Evolutionary conservation across 2,797 vertebrate genomes (phyloP), one percentile per base, ranked within the genome.

Genomic region (Hoplostethus mediterraneus): DNA sequence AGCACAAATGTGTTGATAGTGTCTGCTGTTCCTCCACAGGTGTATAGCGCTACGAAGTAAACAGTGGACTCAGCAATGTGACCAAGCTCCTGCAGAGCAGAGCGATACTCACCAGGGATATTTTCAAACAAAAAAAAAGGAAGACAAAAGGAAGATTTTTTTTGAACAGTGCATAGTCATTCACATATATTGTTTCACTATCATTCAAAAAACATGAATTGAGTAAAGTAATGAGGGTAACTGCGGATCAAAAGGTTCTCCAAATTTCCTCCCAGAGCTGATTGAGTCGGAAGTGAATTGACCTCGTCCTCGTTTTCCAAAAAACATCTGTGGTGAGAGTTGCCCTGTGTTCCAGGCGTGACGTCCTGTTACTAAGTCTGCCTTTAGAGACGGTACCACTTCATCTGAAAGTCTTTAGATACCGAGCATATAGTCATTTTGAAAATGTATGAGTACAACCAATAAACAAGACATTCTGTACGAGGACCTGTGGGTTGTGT

Each of bases 1-100:
- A 94, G 92, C 93, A 94, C 94, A 95, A 93, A 86, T 71, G 84
- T 92, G 92, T 94, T 87, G 90, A 90, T 92, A 78, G 90, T 93
- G 89, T 94, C 86, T 91, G 86, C 87, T 94, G 93, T 93, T 93
- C 73, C 88, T 91, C 88, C 90, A 94, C 91, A 81, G 82, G 74
- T 94, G 91, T 94, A 78, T 91, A 86, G 84, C 79, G 81, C 90
- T 89, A 89, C 87, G 75, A 89, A 74, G 85, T 84, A 79, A 88
- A 76, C 83, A 67, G 51, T 75, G 42, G 73, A 76, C 49, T 87
- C 68, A 83, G 75, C 84, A 78, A 79, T 63, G 62, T 65, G 72
- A 85, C 76, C 1, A n/a, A 81, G 66, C 78, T 57, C 85, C 84
- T 85, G 82, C 40, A 75, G 82, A 67, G 85, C 82, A 86, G 81